A percentile compares a stretch with the other conserved stretches of the same genome.
Conservation (phyloP, 2,888 invertebrate species). For the Alentia gelatinosa region DNA sequence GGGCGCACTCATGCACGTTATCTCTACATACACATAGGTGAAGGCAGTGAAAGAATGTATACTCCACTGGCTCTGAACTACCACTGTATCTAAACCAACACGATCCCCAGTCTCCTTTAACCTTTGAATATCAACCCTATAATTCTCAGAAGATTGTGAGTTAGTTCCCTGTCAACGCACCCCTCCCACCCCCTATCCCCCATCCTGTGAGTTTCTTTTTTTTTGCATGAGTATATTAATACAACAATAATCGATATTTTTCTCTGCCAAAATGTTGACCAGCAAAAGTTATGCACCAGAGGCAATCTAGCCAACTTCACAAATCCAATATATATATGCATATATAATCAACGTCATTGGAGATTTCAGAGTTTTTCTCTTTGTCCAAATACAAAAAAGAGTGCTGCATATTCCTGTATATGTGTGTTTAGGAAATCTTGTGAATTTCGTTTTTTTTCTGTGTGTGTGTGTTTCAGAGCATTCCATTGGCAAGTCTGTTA, state of each 20-base stretch:
- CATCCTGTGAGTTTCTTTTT: background rate
- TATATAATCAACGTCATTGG: background rate
- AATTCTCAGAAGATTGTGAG: background rate
- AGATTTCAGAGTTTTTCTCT: constrained; percentile 20
- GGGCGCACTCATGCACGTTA: background rate
- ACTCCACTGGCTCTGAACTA: background rate
- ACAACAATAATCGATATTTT: background rate
- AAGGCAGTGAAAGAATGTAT: background rate
- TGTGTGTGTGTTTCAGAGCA: background rate
- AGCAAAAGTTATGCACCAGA: background rate
- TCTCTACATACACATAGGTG: background rate
- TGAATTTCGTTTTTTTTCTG: background rate
- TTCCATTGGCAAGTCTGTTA: background rate
- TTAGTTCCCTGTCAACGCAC: background rate
- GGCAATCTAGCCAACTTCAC: background rate
- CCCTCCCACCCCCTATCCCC: background rate
- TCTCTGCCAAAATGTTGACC: background rate
- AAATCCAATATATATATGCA: background rate
- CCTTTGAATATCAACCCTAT: constrained; percentile 1
- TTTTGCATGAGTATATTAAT: background rate
- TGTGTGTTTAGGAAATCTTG: background rate
- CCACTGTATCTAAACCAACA: background rate
- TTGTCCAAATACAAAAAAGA: background rate
- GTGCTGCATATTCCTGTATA: constrained; percentile 7
- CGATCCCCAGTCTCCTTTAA: background rate